Conservation (phyloP, 2,113 vertebrate genomes). For the Indri indri region DNA sequence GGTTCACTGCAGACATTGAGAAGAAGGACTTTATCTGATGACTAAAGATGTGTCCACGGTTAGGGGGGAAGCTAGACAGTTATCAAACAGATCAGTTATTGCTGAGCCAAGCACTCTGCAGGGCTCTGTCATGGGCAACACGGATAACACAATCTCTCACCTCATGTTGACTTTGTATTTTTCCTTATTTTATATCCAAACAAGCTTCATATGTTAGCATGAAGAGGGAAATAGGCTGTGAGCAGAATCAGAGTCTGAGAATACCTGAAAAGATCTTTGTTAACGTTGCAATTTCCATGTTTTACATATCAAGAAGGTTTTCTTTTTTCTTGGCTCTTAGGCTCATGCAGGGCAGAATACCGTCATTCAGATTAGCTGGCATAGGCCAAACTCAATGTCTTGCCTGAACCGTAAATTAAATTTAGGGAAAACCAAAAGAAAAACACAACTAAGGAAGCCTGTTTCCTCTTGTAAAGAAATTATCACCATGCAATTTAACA, state of each 20-base stretch:
- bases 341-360: background rate
- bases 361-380: background rate
- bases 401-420: slow-evolving; percentile 1
- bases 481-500: background rate
- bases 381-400: background rate
- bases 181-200: background rate
- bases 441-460: background rate
- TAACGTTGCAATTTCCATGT: background rate
- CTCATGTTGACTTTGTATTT: background rate
- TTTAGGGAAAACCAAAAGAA: background rate
- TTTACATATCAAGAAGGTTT: background rate
- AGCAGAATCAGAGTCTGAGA: background rate
- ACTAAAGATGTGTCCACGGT: background rate
- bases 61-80: background rate
- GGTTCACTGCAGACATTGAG: background rate
- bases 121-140: background rate
- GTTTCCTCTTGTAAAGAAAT: background rate
- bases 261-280: background rate
- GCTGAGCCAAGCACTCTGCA: background rate
- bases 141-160: background rate
- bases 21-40: background rate
- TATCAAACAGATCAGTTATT: background rate
- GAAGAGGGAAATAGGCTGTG: background rate
- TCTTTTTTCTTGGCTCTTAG: slow-evolving; percentile 22
- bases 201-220: background rate